A percentile compares a stretch with the other conserved stretches of the same genome.
Evolutionary conservation across 1,140 invertebrate genomes (phyloP).

Genomic region (Chlorops oryzae): DNA sequence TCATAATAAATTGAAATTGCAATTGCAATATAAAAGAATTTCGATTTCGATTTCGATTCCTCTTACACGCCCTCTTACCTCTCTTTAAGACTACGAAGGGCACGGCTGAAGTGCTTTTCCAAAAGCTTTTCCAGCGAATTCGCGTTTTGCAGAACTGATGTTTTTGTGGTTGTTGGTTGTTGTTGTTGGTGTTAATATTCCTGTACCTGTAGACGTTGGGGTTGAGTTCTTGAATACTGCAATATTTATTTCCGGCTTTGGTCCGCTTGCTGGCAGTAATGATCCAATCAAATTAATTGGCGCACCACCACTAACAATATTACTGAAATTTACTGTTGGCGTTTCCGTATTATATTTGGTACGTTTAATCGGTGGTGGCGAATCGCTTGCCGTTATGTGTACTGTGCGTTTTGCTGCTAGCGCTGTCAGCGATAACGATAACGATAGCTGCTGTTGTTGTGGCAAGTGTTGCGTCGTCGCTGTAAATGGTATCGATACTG

Average conservation of each 20-base stretch:
- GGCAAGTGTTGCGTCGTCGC: neutral
- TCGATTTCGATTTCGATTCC: no score
- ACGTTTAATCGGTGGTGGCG: neutral
- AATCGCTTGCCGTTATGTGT: no score
- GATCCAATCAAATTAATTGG: constrained; percentile 17
- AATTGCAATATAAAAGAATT: no score
- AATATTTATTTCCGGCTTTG: constrained; percentile 16
- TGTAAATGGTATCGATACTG: constrained; percentile 1
- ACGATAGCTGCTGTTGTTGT: constrained; percentile 30
- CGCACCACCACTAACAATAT: neutral
- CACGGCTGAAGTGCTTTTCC: no score
- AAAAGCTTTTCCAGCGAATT: no score
- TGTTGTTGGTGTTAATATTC: no score
- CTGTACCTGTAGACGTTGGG: no score
- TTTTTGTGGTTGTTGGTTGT: no score
- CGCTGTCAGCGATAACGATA: neutral
- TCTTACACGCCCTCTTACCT: no score
- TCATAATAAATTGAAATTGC: neutral
- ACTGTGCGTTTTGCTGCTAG: neutral
- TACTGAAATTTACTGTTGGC: neutral
- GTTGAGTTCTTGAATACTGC: no score
- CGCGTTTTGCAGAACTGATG: no score
- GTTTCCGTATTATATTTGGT: neutral
- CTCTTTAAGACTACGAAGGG: constrained; percentile 46
- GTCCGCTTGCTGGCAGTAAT: constrained; percentile 24